Base-by-base conservation (phyloP, 1,140 invertebrate species). In the Diabrotica virgifera region DNA sequence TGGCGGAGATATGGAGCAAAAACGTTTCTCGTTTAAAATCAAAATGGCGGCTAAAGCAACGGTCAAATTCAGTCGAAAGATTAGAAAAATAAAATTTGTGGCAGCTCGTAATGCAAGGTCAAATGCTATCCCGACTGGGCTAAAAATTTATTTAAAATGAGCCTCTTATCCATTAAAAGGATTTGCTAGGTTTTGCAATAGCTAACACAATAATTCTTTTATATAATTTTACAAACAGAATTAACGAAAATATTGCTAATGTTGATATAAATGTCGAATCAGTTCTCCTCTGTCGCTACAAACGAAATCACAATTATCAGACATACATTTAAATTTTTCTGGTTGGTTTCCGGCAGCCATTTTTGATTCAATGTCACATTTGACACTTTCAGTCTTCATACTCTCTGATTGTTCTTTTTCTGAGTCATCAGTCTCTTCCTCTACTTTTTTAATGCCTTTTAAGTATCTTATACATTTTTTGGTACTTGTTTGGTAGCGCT, bases 231-330 rank as follows among this genome's bases (percentile, higher is more conserved):
- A 24, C 24, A 2, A 24, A 24, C 24, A 24, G 4, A 24, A 24
- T 24, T 24, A 24, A 24, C 24, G 24, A 24, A 24, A 24, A 24
- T 24, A 46, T 46, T 46, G 40, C 40, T 46, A 46, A 46, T 46
- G 40, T 46, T 46, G 40, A n/a, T 46, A 46, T 46, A 46, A 46
- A 46, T 46, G 40, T 6, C 40, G 2, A 46, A 46, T 46, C 40
- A 46, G 40, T 46, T 46, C 40, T 46, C 40, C 40, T 46, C 40
- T 46, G n/a, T 46, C 40, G 8, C 8, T 10, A 46, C 40, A 46
- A 46, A 46, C 40, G 40, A 46, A 46, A 46, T 46, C 40, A 46
- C 40, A 46, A n/a, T 46, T 46, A n/a, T 46, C 40, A n/a, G 40
- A 46, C 40, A 46, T 46, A 46, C 40, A 46, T 46, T n/a, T 46